phyloP scores from a whole-genome alignment of 2,113 vertebrate genomes.

The Himantopus leucocephalus region DNA sequence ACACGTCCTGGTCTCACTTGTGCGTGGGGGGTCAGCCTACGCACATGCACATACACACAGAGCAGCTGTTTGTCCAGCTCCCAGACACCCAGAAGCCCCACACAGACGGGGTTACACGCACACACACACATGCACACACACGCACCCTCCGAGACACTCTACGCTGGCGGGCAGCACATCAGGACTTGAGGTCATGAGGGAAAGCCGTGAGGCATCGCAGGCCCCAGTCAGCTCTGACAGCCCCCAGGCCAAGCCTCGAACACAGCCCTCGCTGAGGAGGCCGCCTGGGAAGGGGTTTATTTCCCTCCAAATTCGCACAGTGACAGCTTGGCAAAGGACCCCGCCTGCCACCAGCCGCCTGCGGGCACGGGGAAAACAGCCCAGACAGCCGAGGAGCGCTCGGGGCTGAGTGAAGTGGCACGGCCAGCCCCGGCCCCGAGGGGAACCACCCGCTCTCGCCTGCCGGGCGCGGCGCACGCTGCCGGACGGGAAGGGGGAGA shows the following conservation, averaged over 20 bases:
- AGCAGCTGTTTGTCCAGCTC: background rate
- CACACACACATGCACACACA: too few species aligned
- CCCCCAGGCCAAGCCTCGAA: background rate
- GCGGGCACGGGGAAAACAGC: accelerated
- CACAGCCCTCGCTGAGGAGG: accelerated
- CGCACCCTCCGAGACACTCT: accelerated
- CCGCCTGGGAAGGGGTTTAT: accelerated
- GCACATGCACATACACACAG: background rate
- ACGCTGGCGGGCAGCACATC: accelerated
- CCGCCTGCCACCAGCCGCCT: background rate
- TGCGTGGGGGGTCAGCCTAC: accelerated
- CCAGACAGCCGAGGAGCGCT: accelerated
- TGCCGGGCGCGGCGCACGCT: too few species aligned
- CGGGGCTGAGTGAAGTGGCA: accelerated
- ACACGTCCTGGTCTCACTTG: accelerated
- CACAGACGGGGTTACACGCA: accelerated
- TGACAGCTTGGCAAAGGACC: accelerated
- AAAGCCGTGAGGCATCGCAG: accelerated
- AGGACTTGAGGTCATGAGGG: accelerated
- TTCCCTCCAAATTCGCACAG: background rate
- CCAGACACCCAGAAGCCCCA: background rate
- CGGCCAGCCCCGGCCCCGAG: accelerated
- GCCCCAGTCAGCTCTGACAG: background rate
- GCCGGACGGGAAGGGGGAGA: accelerated
- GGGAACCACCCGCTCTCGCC: accelerated